Evolutionary conservation across 1,140 invertebrate genomes (phyloP), one percentile per base, ranked within the genome.

Genomic region (Bradynema listronoti): DNA sequence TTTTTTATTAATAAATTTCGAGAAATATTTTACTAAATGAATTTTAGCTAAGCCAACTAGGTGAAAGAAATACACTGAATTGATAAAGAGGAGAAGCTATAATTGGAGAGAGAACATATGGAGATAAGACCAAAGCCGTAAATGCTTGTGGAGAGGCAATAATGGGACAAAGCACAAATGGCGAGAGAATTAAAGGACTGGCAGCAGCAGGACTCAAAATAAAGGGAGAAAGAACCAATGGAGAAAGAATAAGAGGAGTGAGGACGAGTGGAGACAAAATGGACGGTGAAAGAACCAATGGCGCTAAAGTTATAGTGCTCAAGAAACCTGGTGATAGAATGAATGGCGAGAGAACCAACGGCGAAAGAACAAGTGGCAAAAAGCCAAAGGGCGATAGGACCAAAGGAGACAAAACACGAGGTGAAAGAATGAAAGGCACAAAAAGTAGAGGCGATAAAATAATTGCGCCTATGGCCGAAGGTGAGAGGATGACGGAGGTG

Each of bases 381-480:
- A 69, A 64, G 4, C 68, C 32, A 9, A 43, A 34, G 19, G 67
- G 69, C 11, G 61, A 63, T 7, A 68, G 41, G 51, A 68, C 59
- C 22, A 73, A 39, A 25, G 65, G 61, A 16, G 56, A 53, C n/a
- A 72, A 27, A 3, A 64, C 58, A 16, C 29, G 27, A 3, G 47
- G 47, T 5, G 47, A 24, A 9, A 50, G n/a, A 50, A 50, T 29
- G n/a, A 50, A 50, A 5, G 47, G 47, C 27, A 50, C 27, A 42
- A 61, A 61, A 4, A 47, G 46, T 11, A 46, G 30, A 25, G 67
- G 63, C n/a, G 61, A 61, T 24, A 69, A 41, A 47, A 72, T 69
- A 45, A 74, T 56, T 11, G 72, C 68, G 9, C 61, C 66, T n/a
- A 73, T 51, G 4, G 67, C 54, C 11, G 71, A 60, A 14, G 72